Percentiles rank a stretch among this genome's conserved stretches.
Evolutionary conservation across 2,888 invertebrate species (phyloP).

Genomic region (Tromatobia lineatoria): DNA sequence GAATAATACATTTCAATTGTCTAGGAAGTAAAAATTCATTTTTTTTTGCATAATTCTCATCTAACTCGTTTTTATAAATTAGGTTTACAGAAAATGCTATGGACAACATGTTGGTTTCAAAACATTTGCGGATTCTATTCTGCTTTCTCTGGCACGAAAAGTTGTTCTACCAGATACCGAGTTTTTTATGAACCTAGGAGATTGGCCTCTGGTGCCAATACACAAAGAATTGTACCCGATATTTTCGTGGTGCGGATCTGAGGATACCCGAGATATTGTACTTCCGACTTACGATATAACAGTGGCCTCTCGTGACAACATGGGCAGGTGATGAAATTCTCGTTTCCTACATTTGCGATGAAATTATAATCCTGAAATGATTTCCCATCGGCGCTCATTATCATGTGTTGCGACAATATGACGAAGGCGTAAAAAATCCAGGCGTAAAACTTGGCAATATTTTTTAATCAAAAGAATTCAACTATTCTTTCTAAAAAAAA

Average conservation of each 20-base stretch:
- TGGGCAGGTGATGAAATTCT: conserved; percentile 91
- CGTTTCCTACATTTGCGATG: not conserved
- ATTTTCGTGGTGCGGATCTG: conserved; percentile 98
- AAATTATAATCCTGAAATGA: too few relatives aligned
- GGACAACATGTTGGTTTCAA: conserved; percentile 98
- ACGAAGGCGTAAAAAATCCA: too few relatives aligned
- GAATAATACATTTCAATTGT: not conserved
- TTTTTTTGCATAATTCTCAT: not conserved
- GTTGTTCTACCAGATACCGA: conserved; percentile 94
- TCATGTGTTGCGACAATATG: too few relatives aligned
- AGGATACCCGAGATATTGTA: conserved; percentile 94
- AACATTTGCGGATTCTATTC: conserved; percentile 96
- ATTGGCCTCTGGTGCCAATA: conserved; percentile 94
- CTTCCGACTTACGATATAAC: conserved; percentile 98
- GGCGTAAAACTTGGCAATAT: too few relatives aligned
- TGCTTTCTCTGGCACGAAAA: conserved; percentile 93
- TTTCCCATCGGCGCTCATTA: too few relatives aligned
- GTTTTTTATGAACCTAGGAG: conserved; percentile 96
- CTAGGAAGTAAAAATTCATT: not conserved
- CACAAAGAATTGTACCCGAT: conserved; percentile 90
- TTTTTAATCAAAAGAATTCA: too few relatives aligned
- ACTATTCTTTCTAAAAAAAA: too few relatives aligned
- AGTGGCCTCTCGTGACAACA: conserved; percentile 96
- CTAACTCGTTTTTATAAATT: conserved; percentile 64
- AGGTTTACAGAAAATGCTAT: conserved; percentile 94